Conservation (phyloP, 2,888 invertebrate genomes). For the Scaptomyza reducta region DNA sequence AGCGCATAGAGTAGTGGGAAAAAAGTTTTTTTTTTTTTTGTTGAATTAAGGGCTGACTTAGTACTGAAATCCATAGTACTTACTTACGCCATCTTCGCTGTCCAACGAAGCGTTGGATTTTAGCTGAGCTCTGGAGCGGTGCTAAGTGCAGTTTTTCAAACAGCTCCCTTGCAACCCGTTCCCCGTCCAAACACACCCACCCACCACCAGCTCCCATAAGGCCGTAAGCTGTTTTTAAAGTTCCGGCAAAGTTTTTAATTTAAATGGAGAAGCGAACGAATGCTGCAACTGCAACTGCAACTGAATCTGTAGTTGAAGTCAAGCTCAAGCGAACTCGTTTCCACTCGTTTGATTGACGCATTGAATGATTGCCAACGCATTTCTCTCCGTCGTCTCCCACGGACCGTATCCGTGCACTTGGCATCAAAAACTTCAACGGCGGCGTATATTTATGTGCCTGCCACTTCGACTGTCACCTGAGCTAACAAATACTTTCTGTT, state of each 20-base stretch:
- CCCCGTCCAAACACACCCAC: neutral
- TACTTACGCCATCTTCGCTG: constrained; percentile 60
- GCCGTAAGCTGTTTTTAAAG: constrained; percentile 61
- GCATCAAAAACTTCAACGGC: constrained; percentile 17
- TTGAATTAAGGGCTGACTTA: constrained; percentile 50
- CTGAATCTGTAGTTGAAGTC: constrained; percentile 41
- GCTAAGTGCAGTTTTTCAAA: constrained; percentile 44
- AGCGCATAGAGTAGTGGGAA: constrained; percentile 18
- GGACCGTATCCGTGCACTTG: constrained; percentile 28
- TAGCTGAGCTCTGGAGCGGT: constrained; percentile 49
- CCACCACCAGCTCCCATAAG: neutral
- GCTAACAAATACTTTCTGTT: constrained; percentile 20
- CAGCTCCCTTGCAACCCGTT: constrained; percentile 1
- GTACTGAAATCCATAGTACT: constrained; percentile 51
- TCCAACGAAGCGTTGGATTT: constrained; percentile 62
- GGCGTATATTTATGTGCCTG: constrained; percentile 45
- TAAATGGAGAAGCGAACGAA: constrained; percentile 71
- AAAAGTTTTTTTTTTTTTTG: constrained; percentile 48
- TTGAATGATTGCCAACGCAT: constrained; percentile 64
- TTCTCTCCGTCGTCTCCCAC: constrained; percentile 15
- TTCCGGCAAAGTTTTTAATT: constrained; percentile 74
- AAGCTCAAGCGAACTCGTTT: constrained; percentile 38
- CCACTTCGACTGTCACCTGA: constrained; percentile 34
- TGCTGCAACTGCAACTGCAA: too few relatives aligned
- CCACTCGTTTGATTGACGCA: constrained; percentile 71